Evolutionary conservation across 2,888 invertebrate genomes (phyloP).

Genomic region (Lissonota sp.): DNA sequence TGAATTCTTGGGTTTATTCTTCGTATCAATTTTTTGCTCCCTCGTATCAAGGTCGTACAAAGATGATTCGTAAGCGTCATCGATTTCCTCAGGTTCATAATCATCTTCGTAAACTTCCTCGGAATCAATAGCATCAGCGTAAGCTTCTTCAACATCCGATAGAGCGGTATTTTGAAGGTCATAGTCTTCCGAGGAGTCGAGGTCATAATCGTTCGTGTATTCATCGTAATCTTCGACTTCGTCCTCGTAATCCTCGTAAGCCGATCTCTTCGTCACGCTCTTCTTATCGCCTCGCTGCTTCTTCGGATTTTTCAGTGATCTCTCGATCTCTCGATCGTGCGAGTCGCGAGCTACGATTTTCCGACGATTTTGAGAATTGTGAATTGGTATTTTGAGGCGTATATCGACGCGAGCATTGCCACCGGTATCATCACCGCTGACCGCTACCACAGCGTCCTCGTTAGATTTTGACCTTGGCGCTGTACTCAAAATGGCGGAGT

Average conservation of each 20-base stretch:
- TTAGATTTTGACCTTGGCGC: neutral
- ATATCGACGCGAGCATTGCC: conserved; percentile 55
- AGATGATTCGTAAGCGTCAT: conserved; percentile 28
- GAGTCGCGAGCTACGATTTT: conserved; percentile 32
- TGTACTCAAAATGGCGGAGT: conserved; percentile 4
- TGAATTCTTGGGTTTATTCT: conserved; percentile 8
- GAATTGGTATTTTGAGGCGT: conserved; percentile 50
- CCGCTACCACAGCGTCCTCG: conserved; percentile 53
- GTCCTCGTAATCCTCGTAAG: conserved; percentile 42
- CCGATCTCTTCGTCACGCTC: conserved; percentile 53
- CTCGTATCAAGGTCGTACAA: conserved; percentile 7
- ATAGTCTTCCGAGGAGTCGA: conserved; percentile 36
- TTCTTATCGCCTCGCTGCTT: neutral
- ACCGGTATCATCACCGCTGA: conserved; percentile 51
- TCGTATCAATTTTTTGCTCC: conserved; percentile 1
- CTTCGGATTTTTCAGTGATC: conserved; percentile 7
- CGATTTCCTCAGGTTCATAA: conserved; percentile 30
- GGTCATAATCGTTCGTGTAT: conserved; percentile 36
- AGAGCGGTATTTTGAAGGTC: conserved; percentile 33
- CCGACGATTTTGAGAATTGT: conserved; percentile 32
- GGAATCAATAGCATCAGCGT: conserved; percentile 34
- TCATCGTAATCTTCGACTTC: conserved; percentile 52
- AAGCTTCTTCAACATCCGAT: conserved; percentile 38
- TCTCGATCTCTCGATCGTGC: conserved; percentile 3
- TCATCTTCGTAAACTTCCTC: conserved; percentile 26